Base-by-base conservation (phyloP, 2,888 invertebrate genomes). In the Boloria selene region DNA sequence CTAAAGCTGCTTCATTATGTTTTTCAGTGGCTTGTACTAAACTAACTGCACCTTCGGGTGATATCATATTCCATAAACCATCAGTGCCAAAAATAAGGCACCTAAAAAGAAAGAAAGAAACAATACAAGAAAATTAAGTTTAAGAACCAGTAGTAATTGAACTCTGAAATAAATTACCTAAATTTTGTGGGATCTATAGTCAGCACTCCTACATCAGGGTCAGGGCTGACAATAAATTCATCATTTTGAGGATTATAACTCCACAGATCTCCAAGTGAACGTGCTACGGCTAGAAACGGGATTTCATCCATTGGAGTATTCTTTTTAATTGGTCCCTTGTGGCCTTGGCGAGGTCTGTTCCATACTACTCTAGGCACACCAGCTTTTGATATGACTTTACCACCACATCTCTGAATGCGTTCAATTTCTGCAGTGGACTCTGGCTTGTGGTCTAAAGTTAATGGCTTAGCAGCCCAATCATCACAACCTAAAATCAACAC, bases 321-420 rank as follows among this genome's bases (percentile, higher is more conserved):
- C 73, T 98, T 94, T 60, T 97, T 93, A 13, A 98, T 96, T 0
- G 98, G 98, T 0, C 98, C 98, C 74, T 93, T 93, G 77, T 91
- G 92, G 13, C 97, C 97, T 49, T 95, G 93, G 44, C 96, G 93
- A 0, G 98, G 98, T 75, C 99, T 94, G 86, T 98, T 98, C 99
- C 99, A 99, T 0, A 99, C 99, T 0, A 99, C 99, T 51, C 99
- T 93, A 0, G 98, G 97, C 0, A 99, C 98, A 1, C 99, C 99
- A 0, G 95, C 95, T 76, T 95, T 95, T 17, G 94, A 93, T 13
- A 94, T 81, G 3, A 93, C 93, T 91, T 97, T 97, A 3, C 97
- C 97, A 1, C 97, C 97, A 73, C 95, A 95, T 72, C 94, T 93
- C 69, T 95, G 95, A 73, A 99, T 99, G 53, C 99, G 93, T 38